phyloP scores from a whole-genome alignment of 2,113 vertebrate species.

The Alosa alosa region DNA sequence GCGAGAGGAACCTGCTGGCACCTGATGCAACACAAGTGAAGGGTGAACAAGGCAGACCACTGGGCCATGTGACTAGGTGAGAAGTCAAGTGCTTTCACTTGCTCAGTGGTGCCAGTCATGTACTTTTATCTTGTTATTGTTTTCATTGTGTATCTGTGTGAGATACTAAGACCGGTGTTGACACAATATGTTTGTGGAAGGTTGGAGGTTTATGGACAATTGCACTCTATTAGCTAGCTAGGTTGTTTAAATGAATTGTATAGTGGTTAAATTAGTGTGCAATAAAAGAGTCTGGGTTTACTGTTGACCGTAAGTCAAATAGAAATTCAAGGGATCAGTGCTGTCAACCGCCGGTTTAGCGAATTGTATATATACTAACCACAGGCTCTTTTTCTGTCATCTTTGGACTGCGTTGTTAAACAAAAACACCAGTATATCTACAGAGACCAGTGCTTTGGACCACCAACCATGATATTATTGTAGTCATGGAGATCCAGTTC shows the following conservation, averaged over 20 bases:
- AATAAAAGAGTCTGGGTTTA: neutral
- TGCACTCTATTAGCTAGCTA: neutral
- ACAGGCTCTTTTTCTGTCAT: slow-evolving; percentile 4
- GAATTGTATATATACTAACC: neutral
- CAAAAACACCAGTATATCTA: neutral
- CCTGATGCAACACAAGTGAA: neutral
- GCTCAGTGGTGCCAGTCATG: neutral
- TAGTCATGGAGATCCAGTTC: neutral
- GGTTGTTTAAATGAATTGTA: neutral
- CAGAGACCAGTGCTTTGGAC: slow-evolving; percentile 1
- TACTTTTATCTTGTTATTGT: neutral
- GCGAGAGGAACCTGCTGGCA: neutral
- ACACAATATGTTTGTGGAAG: neutral
- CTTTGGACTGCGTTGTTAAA: neutral
- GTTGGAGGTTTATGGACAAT: neutral
- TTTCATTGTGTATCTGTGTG: neutral
- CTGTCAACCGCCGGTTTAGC: neutral
- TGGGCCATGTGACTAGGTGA: neutral
- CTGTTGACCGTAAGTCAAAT: neutral
- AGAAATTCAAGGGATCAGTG: neutral
- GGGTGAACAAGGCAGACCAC: neutral
- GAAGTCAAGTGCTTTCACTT: neutral
- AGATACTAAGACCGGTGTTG: neutral
- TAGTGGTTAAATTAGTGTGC: neutral
- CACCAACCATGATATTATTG: slow-evolving; percentile 4